phyloP scores from a whole-genome alignment of 2,113 vertebrate species.

The Gnathonemus longibarbis region DNA sequence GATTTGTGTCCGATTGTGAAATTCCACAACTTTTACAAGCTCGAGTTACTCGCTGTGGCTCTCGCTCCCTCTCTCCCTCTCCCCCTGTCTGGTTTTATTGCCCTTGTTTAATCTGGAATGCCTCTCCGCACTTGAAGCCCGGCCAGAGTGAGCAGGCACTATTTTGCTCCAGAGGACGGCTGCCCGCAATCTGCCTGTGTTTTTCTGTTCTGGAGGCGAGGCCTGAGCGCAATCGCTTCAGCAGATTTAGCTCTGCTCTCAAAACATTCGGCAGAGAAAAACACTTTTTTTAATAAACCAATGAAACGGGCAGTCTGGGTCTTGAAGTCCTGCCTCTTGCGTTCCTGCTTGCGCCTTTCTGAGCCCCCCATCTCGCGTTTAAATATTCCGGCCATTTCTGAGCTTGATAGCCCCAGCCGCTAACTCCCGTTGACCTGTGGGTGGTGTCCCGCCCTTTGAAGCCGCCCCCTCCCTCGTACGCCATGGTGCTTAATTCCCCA shows the following conservation, averaged over 20 bases:
- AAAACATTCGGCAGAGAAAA: constrained; percentile 23
- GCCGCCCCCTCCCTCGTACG: not conserved
- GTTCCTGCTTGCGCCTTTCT: not conserved
- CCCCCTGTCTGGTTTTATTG: not conserved
- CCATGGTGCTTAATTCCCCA: not conserved
- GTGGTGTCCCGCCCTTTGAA: not conserved
- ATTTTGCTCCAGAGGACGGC: constrained; percentile 43
- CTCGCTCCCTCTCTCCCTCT: not conserved
- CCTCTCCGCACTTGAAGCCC: constrained; percentile 21
- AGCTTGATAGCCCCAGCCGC: not conserved
- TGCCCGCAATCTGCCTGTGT: not conserved
- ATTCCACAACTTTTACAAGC: constrained; percentile 49
- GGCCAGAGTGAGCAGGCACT: constrained; percentile 49
- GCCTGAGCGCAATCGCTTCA: constrained; percentile 10
- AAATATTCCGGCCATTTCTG: not conserved
- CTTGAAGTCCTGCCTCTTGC: constrained; percentile 25
- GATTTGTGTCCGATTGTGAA: constrained; percentile 54
- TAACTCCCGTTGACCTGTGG: not conserved
- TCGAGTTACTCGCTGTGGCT: not conserved
- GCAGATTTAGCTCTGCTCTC: constrained; percentile 24
- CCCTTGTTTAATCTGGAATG: constrained; percentile 19
- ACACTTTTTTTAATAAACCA: constrained; percentile 19
- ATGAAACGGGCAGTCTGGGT: constrained; percentile 30
- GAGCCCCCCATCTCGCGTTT: not conserved
- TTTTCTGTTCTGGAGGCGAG: constrained; percentile 40